These are phyloP conservation scores for Drosophila kanekoi DNA, from an alignment of 2,888 invertebrate species.

Conservation along the genomic window DNA sequence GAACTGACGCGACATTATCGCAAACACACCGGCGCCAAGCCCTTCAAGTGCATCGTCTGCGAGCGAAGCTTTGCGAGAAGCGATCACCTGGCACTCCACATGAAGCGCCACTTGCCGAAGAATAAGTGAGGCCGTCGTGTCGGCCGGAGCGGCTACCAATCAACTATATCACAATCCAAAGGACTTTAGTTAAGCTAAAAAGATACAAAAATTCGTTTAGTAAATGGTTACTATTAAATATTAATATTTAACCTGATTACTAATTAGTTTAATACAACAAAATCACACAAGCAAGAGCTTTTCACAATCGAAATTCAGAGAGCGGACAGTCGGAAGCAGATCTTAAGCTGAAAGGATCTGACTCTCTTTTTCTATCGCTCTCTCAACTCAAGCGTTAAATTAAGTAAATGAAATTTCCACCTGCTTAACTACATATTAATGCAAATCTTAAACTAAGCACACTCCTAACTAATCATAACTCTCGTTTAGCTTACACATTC, in stretches of 20 bases:
- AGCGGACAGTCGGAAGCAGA: conserved; percentile 7
- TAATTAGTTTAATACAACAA: conserved; percentile 35
- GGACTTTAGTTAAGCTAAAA: conserved; percentile 80
- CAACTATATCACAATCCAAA: conserved; percentile 83
- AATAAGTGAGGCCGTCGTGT: conserved; percentile 76
- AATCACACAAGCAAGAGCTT: conserved; percentile 4
- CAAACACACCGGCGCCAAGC: conserved; percentile 98
- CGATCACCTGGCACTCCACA: conserved; percentile 97
- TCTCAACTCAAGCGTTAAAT: conserved; percentile 40
- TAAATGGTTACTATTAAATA: conserved; percentile 65
- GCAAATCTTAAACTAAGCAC: conserved; percentile 54
- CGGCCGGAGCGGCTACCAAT: conserved; percentile 37
- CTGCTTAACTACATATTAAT: conserved; percentile 58
- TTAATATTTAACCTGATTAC: conserved; percentile 51
- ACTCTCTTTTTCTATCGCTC: neutral
- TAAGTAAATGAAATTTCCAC: conserved; percentile 74
- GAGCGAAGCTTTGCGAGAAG: conserved; percentile 97
- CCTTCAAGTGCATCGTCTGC: conserved; percentile 98
- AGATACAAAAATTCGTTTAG: conserved; percentile 37
- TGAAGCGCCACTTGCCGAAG: conserved; percentile 98
- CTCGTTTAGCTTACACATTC: conserved; percentile 23
- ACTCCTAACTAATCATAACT: conserved; percentile 56
- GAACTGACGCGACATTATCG: conserved; percentile 98
- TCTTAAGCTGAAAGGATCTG: conserved; percentile 12
- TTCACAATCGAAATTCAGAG: conserved; percentile 3